Conservation (phyloP, 2,888 invertebrate species). For the Heliconius erato region DNA sequence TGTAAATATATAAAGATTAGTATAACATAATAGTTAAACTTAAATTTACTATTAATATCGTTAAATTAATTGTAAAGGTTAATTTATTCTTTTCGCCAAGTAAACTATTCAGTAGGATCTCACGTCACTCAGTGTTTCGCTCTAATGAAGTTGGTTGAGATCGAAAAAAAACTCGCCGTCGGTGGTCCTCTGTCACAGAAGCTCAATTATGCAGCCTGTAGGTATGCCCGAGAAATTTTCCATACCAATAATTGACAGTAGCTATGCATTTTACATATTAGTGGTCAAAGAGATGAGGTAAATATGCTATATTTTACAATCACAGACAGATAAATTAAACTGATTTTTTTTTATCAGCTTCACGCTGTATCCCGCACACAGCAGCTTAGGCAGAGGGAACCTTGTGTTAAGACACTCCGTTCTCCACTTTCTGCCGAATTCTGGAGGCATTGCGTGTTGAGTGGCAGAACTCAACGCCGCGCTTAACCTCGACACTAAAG, state of each 20-base stretch:
- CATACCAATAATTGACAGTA: conserved; percentile 46
- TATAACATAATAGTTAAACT: neutral
- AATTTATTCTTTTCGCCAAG: conserved; percentile 42
- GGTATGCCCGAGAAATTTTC: conserved; percentile 48
- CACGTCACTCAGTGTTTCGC: conserved; percentile 69
- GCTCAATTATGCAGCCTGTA: conserved; percentile 52
- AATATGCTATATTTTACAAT: conserved; percentile 21
- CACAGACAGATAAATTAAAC: conserved; percentile 9
- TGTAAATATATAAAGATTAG: neutral
- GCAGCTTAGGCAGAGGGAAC: too few relatives aligned
- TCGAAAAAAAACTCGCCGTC: conserved; percentile 74
- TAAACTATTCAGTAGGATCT: conserved; percentile 56
- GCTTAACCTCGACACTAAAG: too few relatives aligned
- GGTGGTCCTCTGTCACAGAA: conserved; percentile 70
- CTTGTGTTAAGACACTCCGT: too few relatives aligned
- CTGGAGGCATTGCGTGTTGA: too few relatives aligned
- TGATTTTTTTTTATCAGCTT: neutral
- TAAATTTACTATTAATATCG: neutral
- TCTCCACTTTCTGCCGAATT: too few relatives aligned
- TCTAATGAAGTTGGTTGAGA: conserved; percentile 71
- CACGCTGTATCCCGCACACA: too few relatives aligned
- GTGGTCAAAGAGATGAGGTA: conserved; percentile 33
- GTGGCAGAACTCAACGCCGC: too few relatives aligned
- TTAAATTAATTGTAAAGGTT: conserved; percentile 36
- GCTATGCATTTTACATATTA: conserved; percentile 39